Evolutionary conservation across 2,888 invertebrate genomes (phyloP), one percentile per base, ranked within the genome.

Genomic region (Synergus umbraculus): DNA sequence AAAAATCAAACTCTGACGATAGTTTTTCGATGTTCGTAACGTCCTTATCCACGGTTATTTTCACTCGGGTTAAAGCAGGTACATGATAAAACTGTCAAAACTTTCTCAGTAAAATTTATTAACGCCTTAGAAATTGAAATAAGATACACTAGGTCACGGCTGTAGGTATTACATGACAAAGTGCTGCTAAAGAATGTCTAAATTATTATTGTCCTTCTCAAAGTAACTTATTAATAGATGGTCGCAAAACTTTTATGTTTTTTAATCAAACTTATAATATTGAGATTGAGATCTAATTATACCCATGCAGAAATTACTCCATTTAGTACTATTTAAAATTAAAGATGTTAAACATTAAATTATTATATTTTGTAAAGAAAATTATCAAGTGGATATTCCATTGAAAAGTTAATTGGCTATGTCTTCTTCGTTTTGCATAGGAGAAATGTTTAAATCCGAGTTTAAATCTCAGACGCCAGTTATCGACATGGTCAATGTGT

Each of bases 41-140:
- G 2, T 63, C 22, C 44, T 29, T 60, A 43, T 76, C 46, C n/a
- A 49, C 58, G 58, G 15, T 76, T 76, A 76, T 76, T 64, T 43
- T 76, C 64, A 9, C 63, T 63, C 60, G 44, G 44, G 46, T 64
- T 69, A 69, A 49, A 69, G 13, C 58, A 60, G 76, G 43, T 60
- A 58, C 60, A 76, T 76, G 76, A 76, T 63, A 76, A 76, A 60
- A 76, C 63, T 76, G 76, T 76, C 60, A 63, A 64, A 76, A 76
- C 76, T 64, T 76, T 46, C 64, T 41, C 63, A 64, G 15, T 22
- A 64, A 15, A 76, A 76, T 76, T 76, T 63, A 76, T 63, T n/a
- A 64, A 44, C 29, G 63, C 44, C 64, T 44, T 63, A 76, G 64
- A 76, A 63, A 76, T 76, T 76, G 76, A 76, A 76, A 76, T 76